Percentiles rank a stretch among this genome's conserved stretches.
Evolutionary conservation across 2,113 vertebrate species (phyloP).

Genomic region (Passer montanus): DNA sequence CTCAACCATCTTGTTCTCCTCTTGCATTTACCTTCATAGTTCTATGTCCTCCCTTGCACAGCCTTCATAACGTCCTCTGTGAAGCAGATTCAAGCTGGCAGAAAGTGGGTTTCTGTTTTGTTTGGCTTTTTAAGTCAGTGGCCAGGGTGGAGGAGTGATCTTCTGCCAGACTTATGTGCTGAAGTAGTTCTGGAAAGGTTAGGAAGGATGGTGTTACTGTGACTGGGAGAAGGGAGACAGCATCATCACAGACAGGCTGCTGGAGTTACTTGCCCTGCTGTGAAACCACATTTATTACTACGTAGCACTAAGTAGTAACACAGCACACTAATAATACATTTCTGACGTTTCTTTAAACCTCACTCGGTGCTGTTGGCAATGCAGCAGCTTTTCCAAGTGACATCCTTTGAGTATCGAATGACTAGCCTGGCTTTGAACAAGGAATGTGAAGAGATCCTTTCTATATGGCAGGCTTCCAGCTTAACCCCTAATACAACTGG

Average conservation of each 20-base stretch:
- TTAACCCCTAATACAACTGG: background rate
- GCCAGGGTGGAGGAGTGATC: background rate
- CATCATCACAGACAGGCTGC: background rate
- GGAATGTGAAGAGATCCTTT: background rate
- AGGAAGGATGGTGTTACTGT: background rate
- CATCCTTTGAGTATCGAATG: background rate
- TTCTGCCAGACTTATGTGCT: background rate
- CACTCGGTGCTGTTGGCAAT: background rate
- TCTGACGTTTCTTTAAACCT: conserved; percentile 13
- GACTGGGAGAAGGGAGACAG: background rate
- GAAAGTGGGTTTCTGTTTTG: background rate
- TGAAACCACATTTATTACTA: conserved; percentile 5
- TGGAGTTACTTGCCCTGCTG: background rate
- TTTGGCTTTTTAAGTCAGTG: background rate
- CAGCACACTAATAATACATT: background rate
- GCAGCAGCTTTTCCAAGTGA: background rate
- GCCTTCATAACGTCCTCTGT: background rate
- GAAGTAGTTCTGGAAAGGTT: background rate
- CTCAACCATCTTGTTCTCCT: background rate
- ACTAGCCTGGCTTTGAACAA: background rate
- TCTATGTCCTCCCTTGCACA: background rate
- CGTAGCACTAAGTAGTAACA: background rate
- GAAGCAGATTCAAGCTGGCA: background rate
- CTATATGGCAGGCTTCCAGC: background rate
- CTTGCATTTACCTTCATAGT: background rate